Base-by-base conservation (phyloP, 35 echinoderm and acorn worm genomes). In the Ptychodera flava region DNA sequence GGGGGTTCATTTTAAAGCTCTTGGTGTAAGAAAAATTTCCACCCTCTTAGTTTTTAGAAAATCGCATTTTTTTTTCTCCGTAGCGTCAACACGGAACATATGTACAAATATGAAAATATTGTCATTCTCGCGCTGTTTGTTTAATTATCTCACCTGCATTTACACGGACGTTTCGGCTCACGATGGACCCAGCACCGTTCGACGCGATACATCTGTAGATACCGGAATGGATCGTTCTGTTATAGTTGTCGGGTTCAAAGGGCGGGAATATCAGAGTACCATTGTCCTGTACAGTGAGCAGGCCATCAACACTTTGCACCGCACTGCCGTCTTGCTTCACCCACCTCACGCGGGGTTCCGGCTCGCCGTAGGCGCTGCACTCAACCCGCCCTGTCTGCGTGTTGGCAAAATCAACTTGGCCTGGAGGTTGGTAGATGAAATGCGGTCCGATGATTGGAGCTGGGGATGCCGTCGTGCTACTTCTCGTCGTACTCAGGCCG, bases 61-160 rank as follows among this genome's bases (percentile, higher is more conserved):
- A n/a, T n/a, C n/a, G n/a, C n/a, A n/a, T n/a, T n/a, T n/a, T n/a
- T n/a, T n/a, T n/a, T n/a, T n/a, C n/a, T n/a, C n/a, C n/a, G n/a
- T n/a, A n/a, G n/a, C n/a, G n/a, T n/a, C n/a, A n/a, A n/a, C n/a
- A n/a, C n/a, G n/a, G n/a, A n/a, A n/a, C n/a, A n/a, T n/a, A n/a
- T n/a, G n/a, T n/a, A n/a, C n/a, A n/a, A n/a, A n/a, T n/a, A n/a
- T n/a, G n/a, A n/a, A n/a, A n/a, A n/a, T n/a, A n/a, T n/a, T n/a
- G n/a, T n/a, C n/a, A n/a, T n/a, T n/a, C n/a, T n/a, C n/a, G n/a
- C n/a, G n/a, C n/a, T n/a, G n/a, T n/a, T n/a, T n/a, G n/a, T n/a
- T n/a, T n/a, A n/a, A n/a, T n/a, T n/a, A n/a, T n/a, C n/a, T 88
- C 86, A 99, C 96, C 96, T 36, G 93, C 96, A 85, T 94, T 99